phyloP scores from a whole-genome alignment of 2,888 invertebrate genomes.

The Drosophila infuscata region DNA sequence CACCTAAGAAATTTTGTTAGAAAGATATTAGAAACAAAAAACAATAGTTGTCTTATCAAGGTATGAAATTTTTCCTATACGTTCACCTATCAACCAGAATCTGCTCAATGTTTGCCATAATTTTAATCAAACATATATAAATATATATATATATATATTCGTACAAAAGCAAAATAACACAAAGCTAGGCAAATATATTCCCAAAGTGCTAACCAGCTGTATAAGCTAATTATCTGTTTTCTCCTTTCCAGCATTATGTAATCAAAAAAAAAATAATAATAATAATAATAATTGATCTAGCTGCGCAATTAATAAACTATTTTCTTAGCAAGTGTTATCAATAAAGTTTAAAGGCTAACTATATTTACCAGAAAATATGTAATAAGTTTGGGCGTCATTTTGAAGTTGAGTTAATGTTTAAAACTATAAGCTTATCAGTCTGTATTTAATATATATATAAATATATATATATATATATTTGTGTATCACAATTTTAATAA shows the following conservation, averaged over 20 bases:
- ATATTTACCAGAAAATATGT: slow-evolving; percentile 82
- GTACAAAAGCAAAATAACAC: neutral
- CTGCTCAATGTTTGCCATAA: neutral
- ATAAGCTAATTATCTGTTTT: neutral
- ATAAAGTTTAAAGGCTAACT: neutral
- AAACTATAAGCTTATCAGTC: slow-evolving; percentile 60
- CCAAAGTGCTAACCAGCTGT: neutral
- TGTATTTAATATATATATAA: slow-evolving; percentile 31
- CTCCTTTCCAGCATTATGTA: slow-evolving; percentile 3
- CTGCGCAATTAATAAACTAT: neutral
- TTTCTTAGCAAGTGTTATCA: neutral
- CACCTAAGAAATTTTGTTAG: neutral
- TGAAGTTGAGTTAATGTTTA: slow-evolving; percentile 5
- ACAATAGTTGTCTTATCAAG: neutral
- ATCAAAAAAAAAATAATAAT: neutral
- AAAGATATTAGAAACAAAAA: neutral
- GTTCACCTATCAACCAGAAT: neutral
- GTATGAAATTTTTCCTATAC: neutral
- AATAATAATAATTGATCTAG: neutral
- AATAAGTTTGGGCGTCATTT: slow-evolving; percentile 82
- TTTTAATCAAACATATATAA: neutral
- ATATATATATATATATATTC: neutral
- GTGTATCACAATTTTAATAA: slow-evolving; percentile 57
- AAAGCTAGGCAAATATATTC: neutral
- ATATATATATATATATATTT: neutral